These are phyloP conservation scores for Alouatta palliata DNA, from an alignment of 2,113 vertebrate genomes.

Conservation along the genomic window DNA sequence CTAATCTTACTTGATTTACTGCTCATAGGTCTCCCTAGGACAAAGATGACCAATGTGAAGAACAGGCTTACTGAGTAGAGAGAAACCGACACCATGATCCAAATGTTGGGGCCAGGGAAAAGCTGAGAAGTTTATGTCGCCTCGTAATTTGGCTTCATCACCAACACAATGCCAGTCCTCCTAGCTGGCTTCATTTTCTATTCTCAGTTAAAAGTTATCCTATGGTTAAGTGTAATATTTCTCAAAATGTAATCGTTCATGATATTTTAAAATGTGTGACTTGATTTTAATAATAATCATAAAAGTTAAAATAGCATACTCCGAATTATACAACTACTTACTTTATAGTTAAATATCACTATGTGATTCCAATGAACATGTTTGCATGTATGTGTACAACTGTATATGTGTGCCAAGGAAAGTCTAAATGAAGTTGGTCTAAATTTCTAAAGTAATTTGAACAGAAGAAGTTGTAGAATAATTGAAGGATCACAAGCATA, in stretches of 20 bases:
- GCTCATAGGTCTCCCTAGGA: neutral
- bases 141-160: neutral
- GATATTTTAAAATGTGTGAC: neutral
- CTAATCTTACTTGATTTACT: neutral
- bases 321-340: neutral
- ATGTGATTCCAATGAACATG: neutral
- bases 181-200: neutral
- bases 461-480: neutral
- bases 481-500: neutral
- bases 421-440: neutral
- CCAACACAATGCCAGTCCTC: neutral
- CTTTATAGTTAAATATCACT: neutral
- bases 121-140: neutral
- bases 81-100: neutral
- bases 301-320: neutral
- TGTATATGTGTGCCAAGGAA: neutral
- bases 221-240: neutral
- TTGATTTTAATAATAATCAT: slow-evolving; percentile 23
- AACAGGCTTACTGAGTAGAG: neutral
- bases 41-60: neutral
- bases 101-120: neutral
- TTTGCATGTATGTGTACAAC: neutral
- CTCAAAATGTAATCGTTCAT: neutral
- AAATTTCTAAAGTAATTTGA: slow-evolving; percentile 15
- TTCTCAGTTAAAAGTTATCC: neutral